Conservation (phyloP, 1,140 invertebrate species). For the Micrasema longulum region DNA sequence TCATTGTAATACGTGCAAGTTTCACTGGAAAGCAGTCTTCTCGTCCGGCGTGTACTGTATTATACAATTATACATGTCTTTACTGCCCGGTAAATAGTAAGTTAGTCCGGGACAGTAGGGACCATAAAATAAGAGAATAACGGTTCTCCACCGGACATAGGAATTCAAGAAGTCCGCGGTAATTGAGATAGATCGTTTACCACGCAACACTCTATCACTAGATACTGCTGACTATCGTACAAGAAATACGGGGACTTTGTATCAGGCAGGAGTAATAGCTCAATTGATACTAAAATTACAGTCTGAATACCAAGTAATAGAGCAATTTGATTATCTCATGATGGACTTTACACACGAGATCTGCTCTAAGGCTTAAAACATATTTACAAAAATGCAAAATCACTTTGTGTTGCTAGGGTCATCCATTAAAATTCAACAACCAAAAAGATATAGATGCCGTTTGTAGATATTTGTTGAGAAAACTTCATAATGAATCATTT, state of each 20-base stretch:
- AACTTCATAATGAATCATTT: too few species aligned
- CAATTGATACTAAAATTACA: background rate
- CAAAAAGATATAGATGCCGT: too few species aligned
- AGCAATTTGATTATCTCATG: too few species aligned
- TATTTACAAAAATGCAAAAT: too few species aligned
- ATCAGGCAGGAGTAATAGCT: background rate
- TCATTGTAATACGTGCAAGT: background rate
- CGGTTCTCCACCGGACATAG: constrained; percentile 9
- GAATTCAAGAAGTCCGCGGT: constrained; percentile 29
- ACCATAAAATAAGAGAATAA: constrained; percentile 28
- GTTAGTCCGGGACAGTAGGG: background rate
- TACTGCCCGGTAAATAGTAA: too few species aligned
- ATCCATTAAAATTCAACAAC: too few species aligned
- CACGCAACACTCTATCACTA: background rate
- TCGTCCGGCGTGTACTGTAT: too few species aligned
- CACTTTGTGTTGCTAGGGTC: too few species aligned
- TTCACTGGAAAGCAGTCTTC: background rate
- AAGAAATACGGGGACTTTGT: background rate
- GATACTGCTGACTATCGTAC: background rate
- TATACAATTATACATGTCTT: too few species aligned
- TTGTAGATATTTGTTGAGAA: too few species aligned
- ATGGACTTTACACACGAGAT: too few species aligned
- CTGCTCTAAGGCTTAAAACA: too few species aligned
- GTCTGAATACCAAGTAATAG: background rate
- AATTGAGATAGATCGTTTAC: constrained; percentile 34